Percentiles rank a stretch among this genome's conserved stretches.
phyloP scores from a whole-genome alignment of 2,113 vertebrate genomes.

The Coptodon bakossiorum region DNA sequence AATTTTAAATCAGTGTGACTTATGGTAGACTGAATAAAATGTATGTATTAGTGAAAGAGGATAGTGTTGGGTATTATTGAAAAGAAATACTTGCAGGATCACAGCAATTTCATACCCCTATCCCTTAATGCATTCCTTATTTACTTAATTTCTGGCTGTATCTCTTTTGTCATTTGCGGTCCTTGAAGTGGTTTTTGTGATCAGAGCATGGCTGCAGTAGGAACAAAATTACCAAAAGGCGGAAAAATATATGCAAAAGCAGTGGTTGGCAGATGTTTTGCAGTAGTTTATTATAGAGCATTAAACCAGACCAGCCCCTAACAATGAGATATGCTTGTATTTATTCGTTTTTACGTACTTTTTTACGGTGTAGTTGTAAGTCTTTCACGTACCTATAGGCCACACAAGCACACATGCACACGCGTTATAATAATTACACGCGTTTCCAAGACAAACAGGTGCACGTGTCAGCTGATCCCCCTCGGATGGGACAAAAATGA shows the following conservation, averaged over 20 bases:
- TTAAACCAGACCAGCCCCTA: neutral
- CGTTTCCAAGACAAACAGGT: slow-evolving; percentile 26
- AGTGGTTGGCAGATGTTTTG: neutral
- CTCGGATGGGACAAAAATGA: neutral
- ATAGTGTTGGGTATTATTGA: neutral
- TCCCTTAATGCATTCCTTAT: slow-evolving; percentile 40
- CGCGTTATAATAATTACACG: neutral
- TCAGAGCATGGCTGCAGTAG: neutral
- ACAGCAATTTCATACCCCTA: slow-evolving; percentile 30
- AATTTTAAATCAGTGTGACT: neutral
- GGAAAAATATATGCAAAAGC: neutral
- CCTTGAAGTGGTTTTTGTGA: neutral
- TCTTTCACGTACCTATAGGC: neutral
- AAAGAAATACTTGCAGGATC: slow-evolving; percentile 1
- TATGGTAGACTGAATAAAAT: neutral
- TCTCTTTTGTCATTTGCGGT: neutral
- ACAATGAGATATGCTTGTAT: neutral
- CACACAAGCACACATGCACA: neutral
- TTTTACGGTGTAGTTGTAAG: neutral
- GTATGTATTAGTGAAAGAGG: neutral
- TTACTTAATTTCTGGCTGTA: slow-evolving; percentile 12
- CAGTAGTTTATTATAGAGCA: neutral
- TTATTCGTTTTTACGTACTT: neutral
- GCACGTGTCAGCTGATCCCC: neutral
- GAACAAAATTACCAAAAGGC: neutral